Conservation (phyloP, 2,113 vertebrate genomes). For the Eulemur macaco region DNA sequence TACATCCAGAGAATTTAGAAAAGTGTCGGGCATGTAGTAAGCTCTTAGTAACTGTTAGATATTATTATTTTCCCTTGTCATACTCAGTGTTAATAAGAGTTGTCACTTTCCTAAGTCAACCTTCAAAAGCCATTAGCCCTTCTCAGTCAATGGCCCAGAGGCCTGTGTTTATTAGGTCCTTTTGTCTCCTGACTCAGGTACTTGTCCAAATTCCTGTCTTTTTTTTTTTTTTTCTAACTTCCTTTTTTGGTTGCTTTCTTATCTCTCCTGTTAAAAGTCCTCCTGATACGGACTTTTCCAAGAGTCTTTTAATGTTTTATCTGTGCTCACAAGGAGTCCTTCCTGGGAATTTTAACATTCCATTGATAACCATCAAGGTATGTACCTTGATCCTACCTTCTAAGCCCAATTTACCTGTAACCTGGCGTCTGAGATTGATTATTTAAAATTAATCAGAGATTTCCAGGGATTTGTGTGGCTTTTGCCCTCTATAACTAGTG, state of each 20-base stretch:
- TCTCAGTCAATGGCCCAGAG: not conserved
- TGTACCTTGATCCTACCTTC: not conserved
- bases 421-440: not conserved
- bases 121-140: not conserved
- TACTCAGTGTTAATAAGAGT: not conserved
- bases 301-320: conserved; percentile 2
- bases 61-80: not conserved
- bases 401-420: not conserved
- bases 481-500: not conserved
- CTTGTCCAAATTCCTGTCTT: not conserved
- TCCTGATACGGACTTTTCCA: not conserved
- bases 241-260: not conserved
- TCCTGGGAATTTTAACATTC: conserved; percentile 9
- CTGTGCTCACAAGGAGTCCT: not conserved
- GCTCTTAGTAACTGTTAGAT: not conserved
- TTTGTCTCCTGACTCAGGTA: not conserved
- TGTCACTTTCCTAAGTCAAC: not conserved
- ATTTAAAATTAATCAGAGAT: not conserved
- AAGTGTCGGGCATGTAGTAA: not conserved
- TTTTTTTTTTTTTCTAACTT: not conserved
- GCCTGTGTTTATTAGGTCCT: not conserved
- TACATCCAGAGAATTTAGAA: not conserved
- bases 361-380: not conserved
- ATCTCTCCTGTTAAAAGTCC: not conserved
- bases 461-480: not conserved